These are phyloP conservation scores for Cynaeus angustus DNA, from an alignment of 2,888 invertebrate genomes.

Conservation along the genomic window DNA sequence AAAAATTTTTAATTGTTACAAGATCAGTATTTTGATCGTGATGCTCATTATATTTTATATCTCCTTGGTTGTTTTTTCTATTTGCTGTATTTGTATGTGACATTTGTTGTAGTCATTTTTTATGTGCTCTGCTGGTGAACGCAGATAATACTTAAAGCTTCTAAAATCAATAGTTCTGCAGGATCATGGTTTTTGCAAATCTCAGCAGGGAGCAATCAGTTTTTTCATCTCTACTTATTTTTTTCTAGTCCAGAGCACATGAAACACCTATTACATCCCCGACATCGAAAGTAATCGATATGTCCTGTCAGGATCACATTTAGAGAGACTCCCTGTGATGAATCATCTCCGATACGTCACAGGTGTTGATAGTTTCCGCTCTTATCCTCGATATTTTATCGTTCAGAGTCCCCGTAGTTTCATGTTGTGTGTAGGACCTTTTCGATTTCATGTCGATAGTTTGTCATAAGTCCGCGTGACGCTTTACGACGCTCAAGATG, in stretches of 20 bases:
- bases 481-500: constrained; percentile 38
- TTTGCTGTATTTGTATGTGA: too few species aligned
- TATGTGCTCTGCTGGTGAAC: too few species aligned
- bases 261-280: constrained; percentile 2
- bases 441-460: constrained; percentile 38
- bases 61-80: too few species aligned
- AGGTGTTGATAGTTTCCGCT: constrained; percentile 24
- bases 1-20: too few species aligned
- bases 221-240: not conserved
- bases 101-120: too few species aligned
- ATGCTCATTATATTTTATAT: too few species aligned
- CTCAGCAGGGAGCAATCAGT: not conserved
- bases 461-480: constrained; percentile 26
- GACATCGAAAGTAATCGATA: constrained; percentile 6
- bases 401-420: constrained; percentile 13
- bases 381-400: constrained; percentile 26
- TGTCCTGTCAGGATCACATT: constrained; percentile 7
- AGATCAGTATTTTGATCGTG: too few species aligned
- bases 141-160: too few species aligned
- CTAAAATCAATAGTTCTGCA: too few species aligned
- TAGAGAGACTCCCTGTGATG: constrained; percentile 20
- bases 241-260: not conserved
- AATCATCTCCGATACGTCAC: constrained; percentile 38
- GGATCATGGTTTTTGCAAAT: not conserved
- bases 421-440: constrained; percentile 23